These are phyloP conservation scores for Loris lydekkerianus DNA, from an alignment of 2,797 vertebrate species.

Conservation along the genomic window DNA sequence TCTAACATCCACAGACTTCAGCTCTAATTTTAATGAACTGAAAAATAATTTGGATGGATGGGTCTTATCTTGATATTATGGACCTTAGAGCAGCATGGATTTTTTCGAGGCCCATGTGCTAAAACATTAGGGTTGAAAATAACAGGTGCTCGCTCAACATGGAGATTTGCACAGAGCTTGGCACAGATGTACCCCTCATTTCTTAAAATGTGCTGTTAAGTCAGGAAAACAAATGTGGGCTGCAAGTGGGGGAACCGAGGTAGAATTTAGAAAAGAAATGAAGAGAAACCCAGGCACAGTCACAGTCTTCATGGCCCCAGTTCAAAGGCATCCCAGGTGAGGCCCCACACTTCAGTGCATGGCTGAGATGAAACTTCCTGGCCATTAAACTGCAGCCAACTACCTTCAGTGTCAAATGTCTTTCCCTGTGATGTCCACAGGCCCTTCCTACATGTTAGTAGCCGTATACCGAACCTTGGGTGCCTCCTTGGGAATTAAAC, in stretches of 20 bases:
- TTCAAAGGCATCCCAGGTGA: background rate
- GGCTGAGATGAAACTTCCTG: background rate
- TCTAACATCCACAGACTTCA: background rate
- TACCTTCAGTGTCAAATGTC: background rate
- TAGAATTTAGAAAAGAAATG: background rate
- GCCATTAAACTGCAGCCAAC: background rate
- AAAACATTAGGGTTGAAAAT: background rate
- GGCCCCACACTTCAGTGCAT: background rate
- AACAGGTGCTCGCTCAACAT: background rate
- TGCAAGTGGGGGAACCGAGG: background rate
- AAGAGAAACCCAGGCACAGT: background rate
- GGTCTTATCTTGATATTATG: background rate
- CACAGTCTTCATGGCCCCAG: background rate
- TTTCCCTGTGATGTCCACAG: background rate
- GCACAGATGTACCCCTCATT: background rate
- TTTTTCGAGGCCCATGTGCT: background rate
- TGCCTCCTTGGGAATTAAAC: background rate
- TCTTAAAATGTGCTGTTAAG: background rate
- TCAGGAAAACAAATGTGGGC: background rate
- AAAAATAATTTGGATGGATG: background rate
- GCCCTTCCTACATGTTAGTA: background rate
- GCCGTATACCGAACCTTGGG: background rate
- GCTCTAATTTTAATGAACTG: constrained; percentile 14
- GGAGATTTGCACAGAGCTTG: background rate
- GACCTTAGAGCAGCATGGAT: background rate